Percentiles rank a stretch among this genome's conserved stretches.
phyloP scores from a whole-genome alignment of 2,113 vertebrate species.

The Scomber japonicus region DNA sequence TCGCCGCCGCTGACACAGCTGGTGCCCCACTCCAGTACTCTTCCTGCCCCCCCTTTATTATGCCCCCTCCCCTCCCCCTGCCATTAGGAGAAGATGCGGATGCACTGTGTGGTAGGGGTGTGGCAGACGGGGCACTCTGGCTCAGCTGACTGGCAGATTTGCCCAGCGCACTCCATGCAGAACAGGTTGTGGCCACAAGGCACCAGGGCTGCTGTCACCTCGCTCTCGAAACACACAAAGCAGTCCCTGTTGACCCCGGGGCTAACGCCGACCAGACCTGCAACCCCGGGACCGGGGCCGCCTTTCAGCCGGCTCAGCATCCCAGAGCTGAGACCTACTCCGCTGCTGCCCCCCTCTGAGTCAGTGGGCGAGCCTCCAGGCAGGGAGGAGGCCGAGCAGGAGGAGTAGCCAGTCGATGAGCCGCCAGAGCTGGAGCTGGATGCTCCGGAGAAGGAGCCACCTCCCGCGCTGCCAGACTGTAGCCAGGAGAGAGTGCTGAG shows the following conservation, averaged over 20 bases:
- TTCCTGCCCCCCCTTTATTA: constrained; percentile 17
- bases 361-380: constrained; percentile 90
- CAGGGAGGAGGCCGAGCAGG: constrained; percentile 89
- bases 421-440: constrained; percentile 85
- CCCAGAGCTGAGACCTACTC: constrained; percentile 71
- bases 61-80: not conserved
- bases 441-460: constrained; percentile 89
- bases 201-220: constrained; percentile 94
- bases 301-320: constrained; percentile 83
- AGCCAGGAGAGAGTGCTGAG: constrained; percentile 91
- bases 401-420: constrained; percentile 89
- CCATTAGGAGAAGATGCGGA: constrained; percentile 97
- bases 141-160: constrained; percentile 92
- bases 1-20: constrained; percentile 43
- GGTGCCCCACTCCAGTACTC: constrained; percentile 48
- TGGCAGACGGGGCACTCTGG: constrained; percentile 95
- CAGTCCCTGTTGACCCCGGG: constrained; percentile 89
- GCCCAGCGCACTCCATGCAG: constrained; percentile 98
- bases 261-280: constrained; percentile 74
- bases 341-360: constrained; percentile 84
- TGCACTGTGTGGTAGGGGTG: constrained; percentile 95
- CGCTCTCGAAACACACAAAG: constrained; percentile 94
- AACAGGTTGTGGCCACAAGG: constrained; percentile 98
- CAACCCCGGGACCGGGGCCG: constrained; percentile 72
- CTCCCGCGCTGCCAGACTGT: constrained; percentile 81